Percentiles rank a stretch among this genome's conserved stretches.
phyloP scores from a whole-genome alignment of 2,113 vertebrate species.

The Esox niger region DNA sequence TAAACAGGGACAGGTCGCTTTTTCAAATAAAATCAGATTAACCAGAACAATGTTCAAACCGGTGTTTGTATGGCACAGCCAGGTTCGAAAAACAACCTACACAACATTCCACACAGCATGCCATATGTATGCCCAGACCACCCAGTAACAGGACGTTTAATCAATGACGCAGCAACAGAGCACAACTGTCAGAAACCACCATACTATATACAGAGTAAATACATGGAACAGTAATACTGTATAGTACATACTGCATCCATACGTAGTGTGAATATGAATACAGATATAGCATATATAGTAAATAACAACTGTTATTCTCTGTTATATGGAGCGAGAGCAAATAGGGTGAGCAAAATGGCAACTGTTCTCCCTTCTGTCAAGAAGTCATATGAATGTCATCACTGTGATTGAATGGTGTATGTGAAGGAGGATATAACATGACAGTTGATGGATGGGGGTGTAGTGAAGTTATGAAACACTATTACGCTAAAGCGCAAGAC shows the following conservation, averaged over 20 bases:
- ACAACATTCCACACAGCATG: neutral
- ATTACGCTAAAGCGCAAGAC: neutral
- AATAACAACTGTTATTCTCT: neutral
- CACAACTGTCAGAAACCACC: too few species aligned
- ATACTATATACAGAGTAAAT: too few species aligned
- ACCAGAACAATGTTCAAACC: neutral
- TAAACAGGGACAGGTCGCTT: slow-evolving; percentile 42
- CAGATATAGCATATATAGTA: too few species aligned
- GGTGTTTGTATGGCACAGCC: neutral
- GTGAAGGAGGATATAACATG: neutral
- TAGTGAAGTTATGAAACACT: neutral
- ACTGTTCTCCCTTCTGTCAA: neutral
- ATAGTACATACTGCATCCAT: too few species aligned
- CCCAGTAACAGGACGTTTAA: neutral
- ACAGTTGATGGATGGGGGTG: neutral
- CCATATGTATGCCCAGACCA: neutral
- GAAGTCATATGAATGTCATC: slow-evolving; percentile 1
- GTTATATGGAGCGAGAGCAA: neutral
- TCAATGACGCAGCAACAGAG: neutral
- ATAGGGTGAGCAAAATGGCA: slow-evolving; percentile 1
- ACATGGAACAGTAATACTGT: too few species aligned
- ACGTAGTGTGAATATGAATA: too few species aligned
- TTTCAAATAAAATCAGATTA: neutral
- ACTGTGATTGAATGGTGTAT: neutral
- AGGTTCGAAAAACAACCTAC: neutral